Evolutionary conservation across 2,888 invertebrate genomes (phyloP), one percentile per base, ranked within the genome.

Genomic region (Dynastes maya): DNA sequence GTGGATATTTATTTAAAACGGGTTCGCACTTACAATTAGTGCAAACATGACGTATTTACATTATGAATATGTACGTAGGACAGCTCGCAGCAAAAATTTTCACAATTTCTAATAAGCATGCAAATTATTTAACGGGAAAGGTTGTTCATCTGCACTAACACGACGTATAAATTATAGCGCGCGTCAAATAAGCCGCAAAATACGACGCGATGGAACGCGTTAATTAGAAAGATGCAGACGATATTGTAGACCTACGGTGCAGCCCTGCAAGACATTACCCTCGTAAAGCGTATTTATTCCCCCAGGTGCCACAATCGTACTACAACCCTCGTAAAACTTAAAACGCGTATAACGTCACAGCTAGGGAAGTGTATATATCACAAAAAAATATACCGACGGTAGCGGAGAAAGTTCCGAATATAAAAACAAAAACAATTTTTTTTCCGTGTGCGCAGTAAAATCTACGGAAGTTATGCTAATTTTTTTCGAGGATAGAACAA

Each of bases 71-170:
- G 58, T 40, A 55, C 51, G 55, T 9, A 4, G 16, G 37, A 3
- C 40, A 58, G 37, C 13, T 58, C 9, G 3, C 40, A 22, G 4
- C 27, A 58, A 58, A 72, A 72, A 72, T 72, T 58, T 72, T 72
- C 72, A 72, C 61, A 72, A 72, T 72, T 72, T 72, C 58, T 72
- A 72, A 72, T 72, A 72, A 72, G 58, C 72, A 72, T 72, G 72
- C 72, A 72, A 72, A 72, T 72, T 72, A 55, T 72, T 58, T 72
- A 72, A 72, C 72, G 58, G 27, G 45, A 40, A 58, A 58, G 61
- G 45, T 74, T 72, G 49, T 74, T 74, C 61, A 74, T 61, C 72
- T 40, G 72, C 61, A 45, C 61, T 74, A 74, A 74, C 61, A 29
- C 49, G 58, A 40, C 72, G 37, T 40, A 61, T 61, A 45, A 45